phyloP scores from a whole-genome alignment of 2,888 invertebrate species.

The Deroplatys truncata region DNA sequence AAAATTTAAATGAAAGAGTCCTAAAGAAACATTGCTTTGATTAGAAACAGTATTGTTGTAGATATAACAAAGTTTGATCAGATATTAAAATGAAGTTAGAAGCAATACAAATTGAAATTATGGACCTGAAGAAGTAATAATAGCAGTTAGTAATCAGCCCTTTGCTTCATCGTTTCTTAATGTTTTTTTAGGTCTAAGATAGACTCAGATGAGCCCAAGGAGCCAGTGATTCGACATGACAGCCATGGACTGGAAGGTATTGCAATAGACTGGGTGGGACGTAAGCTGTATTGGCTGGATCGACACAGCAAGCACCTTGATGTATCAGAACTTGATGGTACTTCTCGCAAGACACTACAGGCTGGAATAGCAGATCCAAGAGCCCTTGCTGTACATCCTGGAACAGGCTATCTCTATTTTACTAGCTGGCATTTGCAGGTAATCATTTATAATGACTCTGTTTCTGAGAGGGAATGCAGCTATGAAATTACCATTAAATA shows the following conservation, averaged over 20 bases:
- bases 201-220: slow-evolving; percentile 45
- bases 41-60: no score
- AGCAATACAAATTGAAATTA: no score
- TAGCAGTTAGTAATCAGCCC: no score
- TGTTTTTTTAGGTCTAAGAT: slow-evolving; percentile 3
- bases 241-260: slow-evolving; percentile 97
- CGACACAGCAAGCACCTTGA: slow-evolving; percentile 91
- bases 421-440: slow-evolving; percentile 88
- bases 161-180: no score
- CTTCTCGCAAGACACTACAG: slow-evolving; percentile 82
- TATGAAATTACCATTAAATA: not conserved
- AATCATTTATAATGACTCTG: not conserved
- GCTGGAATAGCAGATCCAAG: slow-evolving; percentile 89
- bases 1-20: no score
- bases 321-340: slow-evolving; percentile 91
- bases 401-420: slow-evolving; percentile 88
- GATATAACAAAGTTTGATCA: no score
- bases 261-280: slow-evolving; percentile 92
- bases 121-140: no score
- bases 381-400: slow-evolving; percentile 92
- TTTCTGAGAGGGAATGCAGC: not conserved
- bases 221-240: slow-evolving; percentile 86
- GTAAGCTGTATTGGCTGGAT: slow-evolving; percentile 97
- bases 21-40: no score
- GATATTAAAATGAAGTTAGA: no score